phyloP scores from a whole-genome alignment of 2,888 invertebrate species.

The Atherix ibis region DNA sequence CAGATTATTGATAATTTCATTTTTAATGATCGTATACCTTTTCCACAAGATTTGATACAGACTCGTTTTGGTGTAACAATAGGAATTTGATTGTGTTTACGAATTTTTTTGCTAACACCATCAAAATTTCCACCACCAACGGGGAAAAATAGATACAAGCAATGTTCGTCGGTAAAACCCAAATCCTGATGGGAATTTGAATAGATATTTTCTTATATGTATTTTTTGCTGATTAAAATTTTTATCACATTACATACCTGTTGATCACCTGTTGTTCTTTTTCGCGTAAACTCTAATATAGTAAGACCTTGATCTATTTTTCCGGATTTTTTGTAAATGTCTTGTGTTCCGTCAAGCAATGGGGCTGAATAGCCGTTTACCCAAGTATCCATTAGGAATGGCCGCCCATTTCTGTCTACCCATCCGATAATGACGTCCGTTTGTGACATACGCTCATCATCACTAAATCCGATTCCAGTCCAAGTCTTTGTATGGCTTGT shows the following conservation, averaged over 20 bases:
- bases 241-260: conserved; percentile 16
- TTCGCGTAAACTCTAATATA: conserved; percentile 62
- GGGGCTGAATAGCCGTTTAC: conserved; percentile 65
- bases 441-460: conserved; percentile 73
- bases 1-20: neutral
- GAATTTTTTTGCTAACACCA: conserved; percentile 68
- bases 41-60: conserved; percentile 70
- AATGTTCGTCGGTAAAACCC: conserved; percentile 65
- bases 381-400: conserved; percentile 82
- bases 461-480: conserved; percentile 84
- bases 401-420: conserved; percentile 64
- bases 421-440: conserved; percentile 80
- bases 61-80: conserved; percentile 56
- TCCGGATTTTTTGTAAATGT: conserved; percentile 53
- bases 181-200: conserved; percentile 57
- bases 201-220: conserved; percentile 1
- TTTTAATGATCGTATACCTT: conserved; percentile 33
- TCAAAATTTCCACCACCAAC: conserved; percentile 70
- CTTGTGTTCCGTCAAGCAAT: conserved; percentile 54
- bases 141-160: conserved; percentile 77
- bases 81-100: conserved; percentile 61
- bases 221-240: neutral
- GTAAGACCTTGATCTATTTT: conserved; percentile 58
- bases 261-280: conserved; percentile 54
- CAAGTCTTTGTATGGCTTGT: conserved; percentile 64